A percentile compares a stretch with the other conserved stretches of the same genome.
phyloP scores from a whole-genome alignment of 2,888 invertebrate species.

The Syritta pipiens region DNA sequence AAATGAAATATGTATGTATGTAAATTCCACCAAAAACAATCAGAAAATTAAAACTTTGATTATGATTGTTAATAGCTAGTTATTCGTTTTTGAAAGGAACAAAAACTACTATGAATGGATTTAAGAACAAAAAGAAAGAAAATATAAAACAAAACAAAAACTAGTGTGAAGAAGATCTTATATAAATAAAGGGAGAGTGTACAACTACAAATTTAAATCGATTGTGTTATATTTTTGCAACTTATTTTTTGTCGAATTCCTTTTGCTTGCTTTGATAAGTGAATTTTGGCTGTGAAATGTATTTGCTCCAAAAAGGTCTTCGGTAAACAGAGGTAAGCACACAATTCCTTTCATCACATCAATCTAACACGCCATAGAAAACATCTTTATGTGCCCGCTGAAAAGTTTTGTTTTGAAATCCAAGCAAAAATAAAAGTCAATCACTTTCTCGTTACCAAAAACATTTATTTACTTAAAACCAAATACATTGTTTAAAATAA shows the following conservation, averaged over 20 bases:
- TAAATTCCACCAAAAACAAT: constrained; percentile 44
- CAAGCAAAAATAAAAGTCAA: no score
- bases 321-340: no score
- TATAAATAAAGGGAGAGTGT: constrained; percentile 56
- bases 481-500: no score
- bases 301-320: no score
- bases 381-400: no score
- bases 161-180: constrained; percentile 28
- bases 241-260: no score
- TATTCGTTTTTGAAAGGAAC: constrained; percentile 11
- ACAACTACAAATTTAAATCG: constrained; percentile 47
- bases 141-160: background rate
- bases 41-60: constrained; percentile 20
- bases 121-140: constrained; percentile 35
- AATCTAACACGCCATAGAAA: no score
- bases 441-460: no score
- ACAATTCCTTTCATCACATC: no score
- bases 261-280: no score
- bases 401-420: background rate
- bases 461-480: constrained; percentile 13
- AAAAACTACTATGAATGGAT: constrained; percentile 22
- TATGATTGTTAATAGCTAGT: constrained; percentile 34
- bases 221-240: background rate
- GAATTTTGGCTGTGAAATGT: no score
- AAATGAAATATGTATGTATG: constrained; percentile 12